Base-by-base conservation (phyloP, 2,888 invertebrate genomes). In the Penaeus monodon region DNA sequence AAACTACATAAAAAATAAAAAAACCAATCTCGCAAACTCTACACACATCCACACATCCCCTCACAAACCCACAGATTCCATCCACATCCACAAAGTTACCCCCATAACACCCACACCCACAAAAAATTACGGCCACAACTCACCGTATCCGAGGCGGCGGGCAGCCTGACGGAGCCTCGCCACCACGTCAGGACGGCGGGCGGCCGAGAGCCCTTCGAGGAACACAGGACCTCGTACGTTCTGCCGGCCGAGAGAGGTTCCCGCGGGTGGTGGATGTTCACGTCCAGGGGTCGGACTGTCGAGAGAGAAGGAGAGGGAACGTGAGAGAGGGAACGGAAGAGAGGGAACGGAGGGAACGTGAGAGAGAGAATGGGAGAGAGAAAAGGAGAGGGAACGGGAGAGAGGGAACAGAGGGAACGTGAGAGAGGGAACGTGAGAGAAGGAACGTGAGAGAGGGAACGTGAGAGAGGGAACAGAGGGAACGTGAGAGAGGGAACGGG, bases 121-220 rank as follows among this genome's bases (percentile, higher is more conserved):
- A 49, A 49, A 49, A 49, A 38, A 38, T 3, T 4, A 38, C 49
- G 2, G 1, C 10, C 12, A 0, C 57, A 17, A 73, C 83, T 83
- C 78, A 88, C 88, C 64, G 86, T 86, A 38, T 89, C 88, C 22
- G 85, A 80, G 10, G 86, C 78, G 17, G 88, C 80, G 24, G 85
- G 77, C 14, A 89, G 64, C 38, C 88, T 85, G 20, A 64, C 63
- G 2, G 84, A 85, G 6, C 88, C 88, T 78, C 83, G 81, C 89
- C 89, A 89, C 89, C 89, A 89, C 33, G 88, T 86, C n/a, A 89
- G 85, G 38, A 89, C 85, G 29, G 89, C 89, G 7, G 89, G 89
- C 6, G 89, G 89, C 17, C 89, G 79, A 20, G 89, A 89, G 1
- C 89, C 89, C 22, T 86, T 44, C 6, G 89, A 89, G 14, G 88